Evolutionary conservation across 2,888 invertebrate species (phyloP).

Genomic region (Raillietiella orientalis): DNA sequence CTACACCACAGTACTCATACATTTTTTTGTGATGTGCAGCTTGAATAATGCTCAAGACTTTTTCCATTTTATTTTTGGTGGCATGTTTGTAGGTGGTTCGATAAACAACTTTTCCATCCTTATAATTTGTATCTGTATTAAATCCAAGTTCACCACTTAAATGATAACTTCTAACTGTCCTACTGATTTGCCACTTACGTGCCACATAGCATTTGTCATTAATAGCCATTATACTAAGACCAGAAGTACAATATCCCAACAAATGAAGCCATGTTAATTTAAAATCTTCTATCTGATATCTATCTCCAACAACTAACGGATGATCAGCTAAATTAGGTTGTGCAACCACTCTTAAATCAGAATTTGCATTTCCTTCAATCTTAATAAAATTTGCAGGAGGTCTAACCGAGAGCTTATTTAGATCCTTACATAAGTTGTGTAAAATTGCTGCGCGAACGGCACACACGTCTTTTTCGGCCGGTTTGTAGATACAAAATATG

Average conservation of each 20-base stretch:
- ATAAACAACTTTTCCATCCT: conserved; percentile 32
- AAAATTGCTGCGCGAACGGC: background rate
- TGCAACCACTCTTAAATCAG: too few relatives aligned
- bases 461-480: conserved; percentile 5
- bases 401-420: too few relatives aligned
- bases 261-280: conserved; percentile 22
- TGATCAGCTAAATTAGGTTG: conserved; percentile 45
- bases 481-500: conserved; percentile 11
- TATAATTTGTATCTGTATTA: conserved; percentile 35
- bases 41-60: conserved; percentile 40
- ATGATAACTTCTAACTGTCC: conserved; percentile 30
- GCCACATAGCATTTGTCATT: conserved; percentile 1
- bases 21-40: conserved; percentile 38
- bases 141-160: conserved; percentile 38
- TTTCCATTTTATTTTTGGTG: conserved; percentile 29
- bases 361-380: too few relatives aligned
- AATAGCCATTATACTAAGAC: too few relatives aligned
- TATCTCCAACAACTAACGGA: conserved; percentile 34
- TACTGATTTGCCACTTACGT: conserved; percentile 2
- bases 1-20: conserved; percentile 33
- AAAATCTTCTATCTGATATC: conserved; percentile 33
- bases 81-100: conserved; percentile 35
- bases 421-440: too few relatives aligned
- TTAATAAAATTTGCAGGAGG: too few relatives aligned
- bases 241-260: conserved; percentile 30